Conservation (phyloP, 2,113 vertebrate species). For the Pangasianodon gigas region DNA sequence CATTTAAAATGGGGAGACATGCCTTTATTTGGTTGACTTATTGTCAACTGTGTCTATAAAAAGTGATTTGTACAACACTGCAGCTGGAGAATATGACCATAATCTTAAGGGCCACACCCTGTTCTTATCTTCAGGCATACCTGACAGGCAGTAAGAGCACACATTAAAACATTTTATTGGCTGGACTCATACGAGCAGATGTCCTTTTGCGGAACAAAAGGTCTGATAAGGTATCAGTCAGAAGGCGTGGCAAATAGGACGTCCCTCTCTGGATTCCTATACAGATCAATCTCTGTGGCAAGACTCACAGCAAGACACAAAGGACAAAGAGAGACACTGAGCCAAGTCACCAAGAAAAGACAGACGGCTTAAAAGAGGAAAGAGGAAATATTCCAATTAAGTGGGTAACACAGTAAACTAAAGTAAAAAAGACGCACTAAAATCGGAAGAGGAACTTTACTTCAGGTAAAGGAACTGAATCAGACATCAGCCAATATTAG, state of each 20-base stretch:
- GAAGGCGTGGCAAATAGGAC: background rate
- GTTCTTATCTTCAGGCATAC: conserved; percentile 26
- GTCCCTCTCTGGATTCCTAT: conserved; percentile 6
- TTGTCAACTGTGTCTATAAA: conserved; percentile 5
- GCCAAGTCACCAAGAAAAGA: background rate
- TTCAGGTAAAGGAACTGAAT: background rate
- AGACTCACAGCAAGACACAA: background rate
- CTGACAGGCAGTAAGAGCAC: background rate
- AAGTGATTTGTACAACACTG: background rate
- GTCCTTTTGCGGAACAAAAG: background rate
- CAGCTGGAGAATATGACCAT: background rate
- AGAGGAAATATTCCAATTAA: background rate
- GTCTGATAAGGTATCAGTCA: conserved; percentile 28
- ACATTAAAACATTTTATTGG: conserved; percentile 15
- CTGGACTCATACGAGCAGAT: background rate
- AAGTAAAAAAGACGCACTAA: background rate
- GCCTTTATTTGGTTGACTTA: background rate
- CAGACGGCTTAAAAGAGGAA: background rate
- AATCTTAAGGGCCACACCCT: conserved; percentile 18
- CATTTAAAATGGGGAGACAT: background rate
- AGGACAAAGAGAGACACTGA: background rate
- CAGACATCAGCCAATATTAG: background rate
- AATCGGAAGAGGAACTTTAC: background rate
- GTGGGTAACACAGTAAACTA: background rate
- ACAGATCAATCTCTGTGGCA: background rate